A percentile compares a stretch with the other conserved stretches of the same genome.
Evolutionary conservation across 2,113 vertebrate species (phyloP).

Genomic region (Spermophilus dauricus): DNA sequence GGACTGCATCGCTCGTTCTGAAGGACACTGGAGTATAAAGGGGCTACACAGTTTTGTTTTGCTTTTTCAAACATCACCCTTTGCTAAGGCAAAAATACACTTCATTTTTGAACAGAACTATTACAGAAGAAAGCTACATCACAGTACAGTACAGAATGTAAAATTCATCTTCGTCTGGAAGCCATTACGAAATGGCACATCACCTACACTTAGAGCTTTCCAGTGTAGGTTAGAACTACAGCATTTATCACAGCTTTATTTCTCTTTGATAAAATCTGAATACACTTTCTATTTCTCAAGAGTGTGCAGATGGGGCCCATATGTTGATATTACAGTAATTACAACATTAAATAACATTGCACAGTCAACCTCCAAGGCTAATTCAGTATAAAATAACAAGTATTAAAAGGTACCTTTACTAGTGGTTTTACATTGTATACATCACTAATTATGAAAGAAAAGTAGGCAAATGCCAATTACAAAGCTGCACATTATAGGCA

Average conservation of each 20-base stretch:
- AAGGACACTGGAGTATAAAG: conserved; percentile 87
- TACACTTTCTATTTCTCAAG: conserved; percentile 87
- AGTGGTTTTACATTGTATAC: conserved; percentile 90
- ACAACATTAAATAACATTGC: conserved; percentile 93
- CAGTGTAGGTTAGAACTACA: conserved; percentile 81
- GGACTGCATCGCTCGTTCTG: conserved; percentile 88
- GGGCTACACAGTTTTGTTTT: conserved; percentile 84
- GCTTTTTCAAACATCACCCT: conserved; percentile 87
- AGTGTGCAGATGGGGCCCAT: conserved; percentile 89
- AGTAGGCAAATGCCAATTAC: conserved; percentile 94
- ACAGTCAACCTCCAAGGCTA: conserved; percentile 92
- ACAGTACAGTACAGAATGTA: conserved; percentile 88
- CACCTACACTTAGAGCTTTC: conserved; percentile 84
- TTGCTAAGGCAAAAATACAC: conserved; percentile 92
- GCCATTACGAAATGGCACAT: conserved; percentile 83
- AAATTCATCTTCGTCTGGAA: conserved; percentile 85
- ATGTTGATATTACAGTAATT: conserved; percentile 90
- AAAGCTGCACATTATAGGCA: conserved; percentile 95
- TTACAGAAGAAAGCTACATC: conserved; percentile 91
- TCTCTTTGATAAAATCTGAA: conserved; percentile 84
- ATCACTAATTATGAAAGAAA: conserved; percentile 90
- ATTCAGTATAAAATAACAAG: conserved; percentile 92
- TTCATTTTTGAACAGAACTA: conserved; percentile 89
- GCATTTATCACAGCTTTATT: conserved; percentile 87
- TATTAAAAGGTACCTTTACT: conserved; percentile 92